Evolutionary conservation across 1,140 invertebrate genomes (phyloP), one percentile per base, ranked within the genome.

Genomic region (Aphelinus certus): DNA sequence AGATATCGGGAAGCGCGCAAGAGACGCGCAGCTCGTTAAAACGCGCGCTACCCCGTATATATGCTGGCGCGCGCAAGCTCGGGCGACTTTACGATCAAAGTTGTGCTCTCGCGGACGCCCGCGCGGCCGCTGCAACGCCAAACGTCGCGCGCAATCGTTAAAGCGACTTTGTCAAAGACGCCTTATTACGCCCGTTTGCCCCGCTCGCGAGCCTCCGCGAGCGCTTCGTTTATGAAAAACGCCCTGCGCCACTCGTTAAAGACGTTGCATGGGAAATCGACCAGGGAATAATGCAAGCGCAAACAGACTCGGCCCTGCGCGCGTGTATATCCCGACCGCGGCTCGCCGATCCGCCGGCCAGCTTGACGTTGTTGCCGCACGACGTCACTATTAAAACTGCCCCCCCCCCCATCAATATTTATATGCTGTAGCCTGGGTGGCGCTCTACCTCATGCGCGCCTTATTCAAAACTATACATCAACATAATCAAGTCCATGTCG

Each of bases 41-140:
- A 51, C 58, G 64, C 57, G 26, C 26, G 26, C 26, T 26, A 26
- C 26, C 26, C 26, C 26, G 26, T 26, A 26, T 26, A 26, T 26
- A 26, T 26, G 26, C 26, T 26, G 26, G 26, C 26, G 26, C 26
- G 26, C 26, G 26, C 26, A 26, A 26, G 7, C 48, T 1, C 49
- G 61, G 57, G 42, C 46, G 46, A 75, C 67, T 73, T 73, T 73
- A 75, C 67, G 75, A 77, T 77, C 58, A 71, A 77, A 72, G 72
- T 79, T 77, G 26, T 26, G 65, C 71, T 56, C 10, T 53, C 51
- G 57, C 60, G 58, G 72, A 26, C 47, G 68, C 68, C 26, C 26
- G 26, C 26, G 26, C 26, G 61, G 49, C 57, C 60, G 48, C 26
- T 26, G 26, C 26, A 10, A 71, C 48, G 46, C 72, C 63, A 63